Conservation (phyloP, 64 coral and sea anemone species). For the Actinia tenebrosa region DNA sequence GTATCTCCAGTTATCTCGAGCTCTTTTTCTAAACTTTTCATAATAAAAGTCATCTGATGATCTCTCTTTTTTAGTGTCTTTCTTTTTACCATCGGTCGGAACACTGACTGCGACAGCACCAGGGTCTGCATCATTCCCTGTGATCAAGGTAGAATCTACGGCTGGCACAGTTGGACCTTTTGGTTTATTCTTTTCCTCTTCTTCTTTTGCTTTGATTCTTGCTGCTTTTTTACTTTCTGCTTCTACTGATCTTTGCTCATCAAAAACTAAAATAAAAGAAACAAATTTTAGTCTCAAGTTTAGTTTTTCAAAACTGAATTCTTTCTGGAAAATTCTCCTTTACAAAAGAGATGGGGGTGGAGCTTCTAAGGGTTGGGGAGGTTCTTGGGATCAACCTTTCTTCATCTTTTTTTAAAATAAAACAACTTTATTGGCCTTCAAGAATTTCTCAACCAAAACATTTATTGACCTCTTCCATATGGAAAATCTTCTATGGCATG, state of each 20-base stretch:
- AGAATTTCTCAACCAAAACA: too few species aligned
- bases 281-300: too few species aligned
- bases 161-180: conserved; percentile 67
- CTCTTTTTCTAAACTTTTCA: conserved; percentile 97
- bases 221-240: conserved; percentile 84
- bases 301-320: too few species aligned
- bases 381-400: too few species aligned
- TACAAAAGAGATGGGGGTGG: too few species aligned
- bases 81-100: conserved; percentile 40
- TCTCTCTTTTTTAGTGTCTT: conserved; percentile 81
- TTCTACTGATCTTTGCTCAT: conserved; percentile 86
- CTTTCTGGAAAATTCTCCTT: too few species aligned
- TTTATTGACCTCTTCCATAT: too few species aligned
- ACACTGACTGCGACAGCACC: conserved; percentile 32
- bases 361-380: too few species aligned
- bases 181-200: conserved; percentile 48
- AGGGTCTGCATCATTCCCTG: conserved; percentile 44
- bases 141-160: conserved; percentile 34
- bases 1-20: conserved; percentile 96
- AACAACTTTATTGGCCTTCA: too few species aligned
- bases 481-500: too few species aligned
- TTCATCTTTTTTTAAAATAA: too few species aligned
- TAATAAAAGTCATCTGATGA: conserved; percentile 98
- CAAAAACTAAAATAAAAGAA: conserved; percentile 67
- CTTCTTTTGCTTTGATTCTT: conserved; percentile 61